Conservation (phyloP, 2,888 invertebrate genomes). For the Caenorhabditis afra region DNA sequence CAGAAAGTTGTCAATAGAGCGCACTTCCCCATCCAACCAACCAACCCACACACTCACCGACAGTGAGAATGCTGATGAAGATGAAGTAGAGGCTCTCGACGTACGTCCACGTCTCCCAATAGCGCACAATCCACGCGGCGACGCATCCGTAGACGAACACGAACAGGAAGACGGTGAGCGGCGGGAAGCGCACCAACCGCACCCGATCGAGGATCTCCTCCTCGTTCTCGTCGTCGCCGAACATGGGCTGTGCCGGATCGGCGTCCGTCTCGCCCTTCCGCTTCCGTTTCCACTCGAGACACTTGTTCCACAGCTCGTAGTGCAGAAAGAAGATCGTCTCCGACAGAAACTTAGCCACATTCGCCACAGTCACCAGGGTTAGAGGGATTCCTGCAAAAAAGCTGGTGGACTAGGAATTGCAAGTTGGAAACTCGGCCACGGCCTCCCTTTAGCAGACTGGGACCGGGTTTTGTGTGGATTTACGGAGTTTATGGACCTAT, state of each 20-base stretch:
- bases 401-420: background rate
- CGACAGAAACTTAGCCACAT: slow-evolving; percentile 79
- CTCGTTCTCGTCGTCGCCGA: slow-evolving; percentile 78
- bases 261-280: slow-evolving; percentile 58
- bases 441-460: too few species aligned
- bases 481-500: too few species aligned
- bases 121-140: slow-evolving; percentile 72
- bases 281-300: slow-evolving; percentile 72
- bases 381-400: slow-evolving; percentile 69
- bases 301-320: slow-evolving; percentile 76
- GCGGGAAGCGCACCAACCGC: slow-evolving; percentile 77
- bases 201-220: slow-evolving; percentile 78
- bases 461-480: too few species aligned
- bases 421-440: slow-evolving; percentile 1
- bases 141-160: slow-evolving; percentile 78
- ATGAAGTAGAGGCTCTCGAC: slow-evolving; percentile 78
- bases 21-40: too few species aligned
- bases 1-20: too few species aligned
- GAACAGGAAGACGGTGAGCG: slow-evolving; percentile 76
- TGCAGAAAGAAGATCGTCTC: slow-evolving; percentile 77
- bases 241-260: slow-evolving; percentile 66
- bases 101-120: slow-evolving; percentile 76
- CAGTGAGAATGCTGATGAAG: slow-evolving; percentile 79
- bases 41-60: slow-evolving; percentile 76
- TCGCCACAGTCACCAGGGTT: slow-evolving; percentile 76